Conservation (phyloP, 1,140 invertebrate genomes). For the Planococcus citri region DNA sequence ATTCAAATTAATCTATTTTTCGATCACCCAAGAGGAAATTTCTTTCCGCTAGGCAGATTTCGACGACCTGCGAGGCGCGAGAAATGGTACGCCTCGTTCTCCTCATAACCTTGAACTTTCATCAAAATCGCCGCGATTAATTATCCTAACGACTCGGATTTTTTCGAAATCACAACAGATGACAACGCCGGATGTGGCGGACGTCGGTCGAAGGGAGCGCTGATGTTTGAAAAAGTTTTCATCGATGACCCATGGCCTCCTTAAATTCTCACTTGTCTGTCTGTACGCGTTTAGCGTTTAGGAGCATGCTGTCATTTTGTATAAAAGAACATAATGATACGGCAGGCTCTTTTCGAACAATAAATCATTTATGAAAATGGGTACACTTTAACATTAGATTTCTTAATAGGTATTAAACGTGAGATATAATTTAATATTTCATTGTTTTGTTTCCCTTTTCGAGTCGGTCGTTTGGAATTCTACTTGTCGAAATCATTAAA, state of each 20-base stretch:
- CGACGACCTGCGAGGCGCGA: too few species aligned
- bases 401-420: slow-evolving; percentile 4
- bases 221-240: neutral
- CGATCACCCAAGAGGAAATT: too few species aligned
- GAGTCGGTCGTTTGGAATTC: neutral
- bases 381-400: neutral
- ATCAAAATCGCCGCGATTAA: too few species aligned
- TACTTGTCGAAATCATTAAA: neutral
- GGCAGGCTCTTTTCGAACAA: neutral
- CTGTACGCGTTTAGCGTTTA: neutral
- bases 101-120: too few species aligned
- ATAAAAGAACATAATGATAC: neutral
- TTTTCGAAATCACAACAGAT: too few species aligned
- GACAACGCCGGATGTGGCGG: too few species aligned
- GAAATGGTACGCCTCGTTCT: too few species aligned
- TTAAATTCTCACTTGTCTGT: neutral
- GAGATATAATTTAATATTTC: slow-evolving; percentile 8
- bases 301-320: neutral
- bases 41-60: too few species aligned
- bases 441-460: neutral
- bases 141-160: too few species aligned
- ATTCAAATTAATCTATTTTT: too few species aligned
- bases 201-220: too few species aligned
- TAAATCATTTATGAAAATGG: slow-evolving; percentile 3
- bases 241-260: neutral